phyloP scores from a whole-genome alignment of 2,113 vertebrate species.

The Carollia perspicillata region DNA sequence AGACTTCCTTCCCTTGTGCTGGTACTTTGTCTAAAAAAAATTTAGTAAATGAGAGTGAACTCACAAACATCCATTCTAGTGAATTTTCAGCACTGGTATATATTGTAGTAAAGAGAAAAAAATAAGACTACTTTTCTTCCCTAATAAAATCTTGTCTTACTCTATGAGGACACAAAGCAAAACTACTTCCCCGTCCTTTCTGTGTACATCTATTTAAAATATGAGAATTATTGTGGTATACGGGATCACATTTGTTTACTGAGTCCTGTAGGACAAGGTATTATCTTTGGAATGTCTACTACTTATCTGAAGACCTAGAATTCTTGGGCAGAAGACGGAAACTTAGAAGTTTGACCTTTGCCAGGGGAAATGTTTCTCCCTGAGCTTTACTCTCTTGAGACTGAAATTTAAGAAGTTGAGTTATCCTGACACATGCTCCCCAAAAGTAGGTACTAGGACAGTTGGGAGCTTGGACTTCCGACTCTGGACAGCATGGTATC shows the following conservation, averaged over 20 bases:
- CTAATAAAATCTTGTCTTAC: not conserved
- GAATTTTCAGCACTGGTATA: not conserved
- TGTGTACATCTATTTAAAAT: not conserved
- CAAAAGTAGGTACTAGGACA: not conserved
- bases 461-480: not conserved
- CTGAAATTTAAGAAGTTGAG: not conserved
- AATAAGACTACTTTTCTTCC: not conserved
- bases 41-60: not conserved
- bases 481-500: not conserved
- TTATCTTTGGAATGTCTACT: not conserved
- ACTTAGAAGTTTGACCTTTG: not conserved
- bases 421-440: not conserved
- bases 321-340: not conserved
- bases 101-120: not conserved
- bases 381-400: not conserved
- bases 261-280: not conserved
- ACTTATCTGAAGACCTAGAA: not conserved
- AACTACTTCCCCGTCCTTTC: not conserved
- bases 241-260: not conserved
- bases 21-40: not conserved
- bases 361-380: not conserved
- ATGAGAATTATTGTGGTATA: not conserved
- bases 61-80: not conserved
- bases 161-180: not conserved
- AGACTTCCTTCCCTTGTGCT: not conserved